Evolutionary conservation across 2,888 invertebrate genomes (phyloP), one percentile per base, ranked within the genome.

Genomic region (Amphipoea lucens): DNA sequence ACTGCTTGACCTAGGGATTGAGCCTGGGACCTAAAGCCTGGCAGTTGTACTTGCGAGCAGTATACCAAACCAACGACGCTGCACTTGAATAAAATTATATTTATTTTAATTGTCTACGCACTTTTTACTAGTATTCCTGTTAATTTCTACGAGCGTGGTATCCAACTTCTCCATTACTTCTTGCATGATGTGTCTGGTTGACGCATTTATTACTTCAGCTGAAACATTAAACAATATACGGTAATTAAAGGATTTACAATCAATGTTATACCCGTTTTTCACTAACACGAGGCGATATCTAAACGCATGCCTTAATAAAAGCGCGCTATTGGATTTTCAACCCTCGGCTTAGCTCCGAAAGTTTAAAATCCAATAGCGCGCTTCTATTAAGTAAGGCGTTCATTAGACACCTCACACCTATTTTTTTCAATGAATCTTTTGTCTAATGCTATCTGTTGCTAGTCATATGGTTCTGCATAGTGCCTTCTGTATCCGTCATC

Each of bases 81-180:
- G 36, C 36, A 36, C 3, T 36, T 36, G 36, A 36, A 36, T 36
- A 36, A 36, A 36, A 36, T 36, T 36, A 36, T 36, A 36, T 36
- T 36, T 36, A 36, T 36, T 36, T 36, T 36, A 36, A 3, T 36
- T 36, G 36, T 36, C 36, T 36, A 83, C 92, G 91, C 86, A 95
- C 96, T 91, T 92, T 80, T 89, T 93, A 57, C 91, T 92, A 0
- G 95, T 94, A 57, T 90, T 92, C 57, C 92, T 91, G 65, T 95
- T 92, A 62, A 93, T 94, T 82, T 95, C 95, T 0, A 84, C 85
- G 0, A 96, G 85, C 0, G 95, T 95, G 0, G 95, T 95, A 42
- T 95, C 92, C 74, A 96, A 76, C 72, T 92, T 95, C 83, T 96
- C 95, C 80, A 94, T 82, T 12, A 95, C 84, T 81, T 89, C 91